Evolutionary conservation across 1,140 invertebrate species (phyloP).

Genomic region (Magallana angulata): DNA sequence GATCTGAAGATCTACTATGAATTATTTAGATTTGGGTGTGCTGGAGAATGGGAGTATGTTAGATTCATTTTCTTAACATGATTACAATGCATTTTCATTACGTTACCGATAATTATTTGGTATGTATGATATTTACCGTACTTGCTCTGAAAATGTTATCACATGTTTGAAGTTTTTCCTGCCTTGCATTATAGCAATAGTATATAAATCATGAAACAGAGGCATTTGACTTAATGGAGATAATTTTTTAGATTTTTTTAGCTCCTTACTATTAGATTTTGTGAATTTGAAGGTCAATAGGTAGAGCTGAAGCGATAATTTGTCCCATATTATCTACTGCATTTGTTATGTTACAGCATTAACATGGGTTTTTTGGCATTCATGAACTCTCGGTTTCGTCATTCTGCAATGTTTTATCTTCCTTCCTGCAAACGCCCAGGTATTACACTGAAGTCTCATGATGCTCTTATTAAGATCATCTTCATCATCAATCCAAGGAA

Average conservation of each 20-base stretch:
- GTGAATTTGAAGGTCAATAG: not conserved
- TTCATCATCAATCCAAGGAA: not conserved
- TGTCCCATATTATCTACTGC: not conserved
- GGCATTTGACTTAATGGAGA: not conserved
- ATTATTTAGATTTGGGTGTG: too few relatives aligned
- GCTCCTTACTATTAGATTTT: not conserved
- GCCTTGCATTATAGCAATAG: too few relatives aligned
- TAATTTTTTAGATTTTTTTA: not conserved
- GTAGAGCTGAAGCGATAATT: not conserved
- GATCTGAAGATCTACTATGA: not conserved
- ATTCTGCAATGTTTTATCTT: not conserved
- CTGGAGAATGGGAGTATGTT: too few relatives aligned
- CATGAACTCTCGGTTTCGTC: not conserved
- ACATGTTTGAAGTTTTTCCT: not conserved
- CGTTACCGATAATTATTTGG: not conserved
- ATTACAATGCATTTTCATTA: conserved; percentile 23
- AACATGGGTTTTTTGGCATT: not conserved
- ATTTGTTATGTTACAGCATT: not conserved
- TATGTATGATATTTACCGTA: not conserved
- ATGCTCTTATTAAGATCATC: not conserved
- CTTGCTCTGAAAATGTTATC: not conserved
- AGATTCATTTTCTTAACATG: not conserved
- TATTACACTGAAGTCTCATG: not conserved
- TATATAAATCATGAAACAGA: too few relatives aligned
- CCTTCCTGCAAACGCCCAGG: not conserved